Evolutionary conservation across 2,797 vertebrate genomes (phyloP), one percentile per base, ranked within the genome.

Genomic region (Erethizon dorsatum): DNA sequence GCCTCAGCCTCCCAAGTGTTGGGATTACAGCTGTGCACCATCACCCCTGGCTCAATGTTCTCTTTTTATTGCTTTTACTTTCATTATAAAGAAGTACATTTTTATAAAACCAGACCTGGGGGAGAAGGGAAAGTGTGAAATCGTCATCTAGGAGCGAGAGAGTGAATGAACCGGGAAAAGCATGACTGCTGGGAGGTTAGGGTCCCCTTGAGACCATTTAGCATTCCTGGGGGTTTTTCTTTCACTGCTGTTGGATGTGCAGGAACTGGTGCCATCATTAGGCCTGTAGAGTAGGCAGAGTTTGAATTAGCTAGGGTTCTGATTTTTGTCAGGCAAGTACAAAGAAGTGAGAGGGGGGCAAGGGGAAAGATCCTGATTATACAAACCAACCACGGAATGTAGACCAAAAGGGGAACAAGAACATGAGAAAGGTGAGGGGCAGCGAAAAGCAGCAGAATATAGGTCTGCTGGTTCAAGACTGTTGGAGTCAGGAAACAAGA

Each of bases 61-160:
- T 75, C n/a, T 85, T 80, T 61, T 45, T 69, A 65, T 45, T 83
- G 88, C 3, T 71, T 89, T 78, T 73, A 86, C 22, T 91, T 61
- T 71, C 45, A 17, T 63, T 83, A 20, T 54, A 82, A 77, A 59
- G 45, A 20, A 0, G 59, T 83, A 82, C 12, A 33, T 26, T 75
- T 75, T 47, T 41, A n/a, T 71, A 54, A 83, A 69, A 24, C 33
- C 57, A 67, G 37, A 20, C 7, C 6, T 26, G 12, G 5, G 10
- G 33, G 13, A 95, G 18, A 57, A 41, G 45, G 54, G 12, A 91
- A 61, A 37, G 31, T 61, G n/a, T 56, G 50, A 5, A 65, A 41
- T 3, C 17, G 54, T 24, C 33, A 79, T 61, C 56, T 75, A 52
- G 77, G 31, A 82, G 14, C 0, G 26, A 45, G 28, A 73, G 20